Base-by-base conservation (phyloP, 2,888 invertebrate genomes). In the Dryococelus australis region DNA sequence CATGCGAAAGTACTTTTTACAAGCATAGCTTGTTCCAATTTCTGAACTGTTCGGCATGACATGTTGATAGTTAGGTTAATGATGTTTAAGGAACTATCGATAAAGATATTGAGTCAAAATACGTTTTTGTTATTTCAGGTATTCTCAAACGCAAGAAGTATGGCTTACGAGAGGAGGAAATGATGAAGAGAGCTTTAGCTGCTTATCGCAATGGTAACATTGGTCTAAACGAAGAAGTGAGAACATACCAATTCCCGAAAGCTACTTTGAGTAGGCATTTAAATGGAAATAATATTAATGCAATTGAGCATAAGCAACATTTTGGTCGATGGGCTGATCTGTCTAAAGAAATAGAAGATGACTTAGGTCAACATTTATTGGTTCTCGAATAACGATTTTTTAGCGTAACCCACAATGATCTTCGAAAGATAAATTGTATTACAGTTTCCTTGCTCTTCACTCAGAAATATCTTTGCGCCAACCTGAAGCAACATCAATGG, bases 401-500 rank as follows among this genome's bases (percentile, higher is more conserved):
- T 65, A 1, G 65, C 24, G 12, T 65, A 24, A 65, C 65, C 6
- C 65, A 24, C 24, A 65, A n/a, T 24, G 65, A 65, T 1, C 65
- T 65, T 65, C 65, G 65, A 20, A 28, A 35, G 43, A 83, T 35
- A 83, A 83, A 8, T 83, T 9, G 83, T 28, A 35, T 83, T 83
- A 83, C 8, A 24, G 35, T 27, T 83, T 83, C 43, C 28, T 35
- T 9, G 83, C 83, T 28, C 83, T 9, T 10, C 28, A 83, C 43
- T 10, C 16, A 28, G 83, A 83, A 3, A 83, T 83, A 83, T 83
- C 83, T 5, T 83, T 83, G 83, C 0, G 9, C 6, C 28, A 27
- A 27, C 83, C 83, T 24, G 83, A 83, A 35, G 83, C 28, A 6
- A 83, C 83, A 83, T 83, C 83, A 43, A 83, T 83, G 83, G 83